Evolutionary conservation across 2,113 vertebrate species (phyloP).

Genomic region (Heterochromis multidens): DNA sequence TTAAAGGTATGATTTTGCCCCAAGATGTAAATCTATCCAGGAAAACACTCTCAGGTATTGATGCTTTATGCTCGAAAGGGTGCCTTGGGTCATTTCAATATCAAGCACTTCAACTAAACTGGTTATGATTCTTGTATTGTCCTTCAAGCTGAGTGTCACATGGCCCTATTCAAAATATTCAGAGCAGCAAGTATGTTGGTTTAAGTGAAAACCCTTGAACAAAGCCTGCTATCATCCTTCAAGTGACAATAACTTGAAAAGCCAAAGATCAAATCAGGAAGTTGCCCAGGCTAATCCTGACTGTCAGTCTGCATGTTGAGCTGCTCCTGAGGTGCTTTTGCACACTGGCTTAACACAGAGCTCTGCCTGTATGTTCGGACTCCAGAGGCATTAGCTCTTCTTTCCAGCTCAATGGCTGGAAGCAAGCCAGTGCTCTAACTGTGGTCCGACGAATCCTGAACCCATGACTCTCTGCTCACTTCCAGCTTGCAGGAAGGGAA

Average conservation of each 20-base stretch:
- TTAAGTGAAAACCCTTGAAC: not conserved
- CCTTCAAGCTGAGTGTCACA: not conserved
- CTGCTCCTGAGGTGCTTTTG: not conserved
- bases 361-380: constrained; percentile 8
- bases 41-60: not conserved
- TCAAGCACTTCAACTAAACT: not conserved
- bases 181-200: not conserved
- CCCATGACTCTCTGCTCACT: constrained; percentile 11
- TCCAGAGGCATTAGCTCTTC: constrained; percentile 27
- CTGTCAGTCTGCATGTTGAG: not conserved
- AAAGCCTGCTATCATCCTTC: not conserved
- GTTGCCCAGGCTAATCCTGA: not conserved
- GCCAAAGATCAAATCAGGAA: not conserved
- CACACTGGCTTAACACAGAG: not conserved
- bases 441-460: constrained; percentile 4
- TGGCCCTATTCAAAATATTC: not conserved
- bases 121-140: not conserved
- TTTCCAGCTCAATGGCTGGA: constrained; percentile 49
- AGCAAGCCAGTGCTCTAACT: constrained; percentile 1
- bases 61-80: not conserved
- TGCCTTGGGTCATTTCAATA: not conserved
- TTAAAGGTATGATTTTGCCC: not conserved
- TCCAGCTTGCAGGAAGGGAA: constrained; percentile 16
- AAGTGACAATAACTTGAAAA: not conserved
- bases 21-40: not conserved